phyloP scores from a whole-genome alignment of 1,140 invertebrate genomes.

The Heliothis subflexa region DNA sequence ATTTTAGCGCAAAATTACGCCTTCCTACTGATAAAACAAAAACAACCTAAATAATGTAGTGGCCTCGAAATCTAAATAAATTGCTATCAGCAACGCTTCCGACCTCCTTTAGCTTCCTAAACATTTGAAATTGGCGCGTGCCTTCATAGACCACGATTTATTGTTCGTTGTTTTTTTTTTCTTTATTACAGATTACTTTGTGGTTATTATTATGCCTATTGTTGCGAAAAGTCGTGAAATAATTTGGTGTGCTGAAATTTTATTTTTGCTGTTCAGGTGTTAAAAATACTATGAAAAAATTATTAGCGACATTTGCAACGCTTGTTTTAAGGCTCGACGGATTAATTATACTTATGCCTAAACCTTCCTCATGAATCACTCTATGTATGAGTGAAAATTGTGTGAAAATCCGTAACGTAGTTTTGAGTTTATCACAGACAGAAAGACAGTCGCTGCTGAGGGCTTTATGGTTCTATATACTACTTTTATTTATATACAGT shows the following conservation, averaged over 20 bases:
- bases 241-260: background rate
- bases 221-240: background rate
- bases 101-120: slow-evolving; percentile 82
- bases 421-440: too few species aligned
- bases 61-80: slow-evolving; percentile 85
- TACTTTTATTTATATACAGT: too few species aligned
- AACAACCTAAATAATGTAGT: slow-evolving; percentile 81
- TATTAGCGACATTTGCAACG: too few species aligned
- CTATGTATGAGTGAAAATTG: too few species aligned
- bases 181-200: background rate
- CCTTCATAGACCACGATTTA: slow-evolving; percentile 40
- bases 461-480: too few species aligned
- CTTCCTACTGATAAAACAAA: slow-evolving; percentile 83
- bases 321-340: too few species aligned
- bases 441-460: too few species aligned
- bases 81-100: slow-evolving; percentile 81
- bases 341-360: too few species aligned
- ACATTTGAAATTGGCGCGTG: slow-evolving; percentile 58
- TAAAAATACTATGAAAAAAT: too few species aligned
- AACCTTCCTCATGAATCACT: too few species aligned
- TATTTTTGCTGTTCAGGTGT: too few species aligned
- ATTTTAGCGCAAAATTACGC: slow-evolving; percentile 76
- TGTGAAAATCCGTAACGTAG: too few species aligned
- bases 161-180: slow-evolving; percentile 31
- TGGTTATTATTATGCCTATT: background rate